phyloP scores from a whole-genome alignment of 2,888 invertebrate species.

The Heliconius charithonia region DNA sequence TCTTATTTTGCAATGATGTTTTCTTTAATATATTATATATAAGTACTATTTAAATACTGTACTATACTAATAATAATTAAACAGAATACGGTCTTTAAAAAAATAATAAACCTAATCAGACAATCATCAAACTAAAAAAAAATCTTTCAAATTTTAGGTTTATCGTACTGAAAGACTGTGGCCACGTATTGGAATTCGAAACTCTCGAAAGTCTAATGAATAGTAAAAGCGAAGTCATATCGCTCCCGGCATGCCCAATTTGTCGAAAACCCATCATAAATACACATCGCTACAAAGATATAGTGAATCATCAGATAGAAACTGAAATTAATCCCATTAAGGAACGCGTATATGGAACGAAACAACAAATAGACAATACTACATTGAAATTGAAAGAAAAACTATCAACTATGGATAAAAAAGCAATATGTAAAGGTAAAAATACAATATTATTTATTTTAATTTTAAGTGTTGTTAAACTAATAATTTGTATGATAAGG shows the following conservation, averaged over 20 bases:
- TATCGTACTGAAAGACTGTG: slow-evolving; percentile 80
- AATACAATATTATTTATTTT: background rate
- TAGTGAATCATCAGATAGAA: slow-evolving; percentile 70
- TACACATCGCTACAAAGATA: slow-evolving; percentile 82
- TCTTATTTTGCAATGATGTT: too few relatives aligned
- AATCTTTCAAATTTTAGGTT: slow-evolving; percentile 65
- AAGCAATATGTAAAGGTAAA: slow-evolving; percentile 31
- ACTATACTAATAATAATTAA: background rate
- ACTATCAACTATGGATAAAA: slow-evolving; percentile 2
- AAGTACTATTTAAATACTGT: too few relatives aligned
- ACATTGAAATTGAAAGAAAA: slow-evolving; percentile 48
- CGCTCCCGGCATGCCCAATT: slow-evolving; percentile 80
- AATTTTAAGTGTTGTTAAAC: background rate
- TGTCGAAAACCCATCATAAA: slow-evolving; percentile 84
- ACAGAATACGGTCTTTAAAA: background rate
- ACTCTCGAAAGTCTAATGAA: slow-evolving; percentile 74
- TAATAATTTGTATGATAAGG: too few relatives aligned
- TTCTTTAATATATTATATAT: too few relatives aligned
- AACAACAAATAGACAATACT: slow-evolving; percentile 54
- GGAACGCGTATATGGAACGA: slow-evolving; percentile 65
- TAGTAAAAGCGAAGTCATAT: slow-evolving; percentile 59
- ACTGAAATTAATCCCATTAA: slow-evolving; percentile 75
- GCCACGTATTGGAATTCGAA: slow-evolving; percentile 75
- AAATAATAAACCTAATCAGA: background rate
- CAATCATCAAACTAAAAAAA: background rate